Conservation (phyloP, 2,888 invertebrate genomes). For the Ornithoptera priamus region DNA sequence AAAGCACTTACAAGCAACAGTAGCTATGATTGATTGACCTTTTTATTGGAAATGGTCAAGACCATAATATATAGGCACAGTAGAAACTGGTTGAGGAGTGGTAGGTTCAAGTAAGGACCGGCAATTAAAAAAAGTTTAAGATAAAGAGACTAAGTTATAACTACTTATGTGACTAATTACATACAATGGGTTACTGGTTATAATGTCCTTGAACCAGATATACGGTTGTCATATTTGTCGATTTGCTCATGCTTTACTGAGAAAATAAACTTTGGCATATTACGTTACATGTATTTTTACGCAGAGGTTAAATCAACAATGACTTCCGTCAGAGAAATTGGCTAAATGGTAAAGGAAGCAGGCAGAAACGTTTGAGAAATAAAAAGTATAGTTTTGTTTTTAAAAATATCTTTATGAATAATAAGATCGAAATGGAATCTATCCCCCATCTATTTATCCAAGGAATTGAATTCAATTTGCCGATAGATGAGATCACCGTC, state of each 20-base stretch:
- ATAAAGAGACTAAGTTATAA: not conserved
- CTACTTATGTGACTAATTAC: not conserved
- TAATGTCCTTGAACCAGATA: constrained; percentile 21
- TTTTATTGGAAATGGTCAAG: constrained; percentile 16
- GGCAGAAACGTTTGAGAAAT: not conserved
- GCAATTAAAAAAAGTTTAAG: not conserved
- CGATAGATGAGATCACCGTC: constrained; percentile 69
- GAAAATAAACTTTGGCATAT: constrained; percentile 27
- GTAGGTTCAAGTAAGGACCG: too few relatives aligned
- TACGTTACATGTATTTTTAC: constrained; percentile 25
- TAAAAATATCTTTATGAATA: constrained; percentile 11
- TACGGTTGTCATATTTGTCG: constrained; percentile 12
- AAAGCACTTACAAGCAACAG: not conserved
- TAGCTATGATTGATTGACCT: constrained; percentile 18
- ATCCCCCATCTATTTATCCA: constrained; percentile 27
- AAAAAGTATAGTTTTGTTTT: not conserved
- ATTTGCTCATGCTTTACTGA: constrained; percentile 26
- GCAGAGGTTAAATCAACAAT: constrained; percentile 11
- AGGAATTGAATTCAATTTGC: constrained; percentile 48
- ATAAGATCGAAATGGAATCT: constrained; percentile 36
- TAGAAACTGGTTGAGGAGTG: constrained; percentile 1
- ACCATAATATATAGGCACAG: not conserved
- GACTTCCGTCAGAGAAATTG: constrained; percentile 24
- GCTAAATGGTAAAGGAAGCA: not conserved
- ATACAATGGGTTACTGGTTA: constrained; percentile 16